phyloP scores from a whole-genome alignment of 1,140 invertebrate species.

The Alviniconcha marisindica region DNA sequence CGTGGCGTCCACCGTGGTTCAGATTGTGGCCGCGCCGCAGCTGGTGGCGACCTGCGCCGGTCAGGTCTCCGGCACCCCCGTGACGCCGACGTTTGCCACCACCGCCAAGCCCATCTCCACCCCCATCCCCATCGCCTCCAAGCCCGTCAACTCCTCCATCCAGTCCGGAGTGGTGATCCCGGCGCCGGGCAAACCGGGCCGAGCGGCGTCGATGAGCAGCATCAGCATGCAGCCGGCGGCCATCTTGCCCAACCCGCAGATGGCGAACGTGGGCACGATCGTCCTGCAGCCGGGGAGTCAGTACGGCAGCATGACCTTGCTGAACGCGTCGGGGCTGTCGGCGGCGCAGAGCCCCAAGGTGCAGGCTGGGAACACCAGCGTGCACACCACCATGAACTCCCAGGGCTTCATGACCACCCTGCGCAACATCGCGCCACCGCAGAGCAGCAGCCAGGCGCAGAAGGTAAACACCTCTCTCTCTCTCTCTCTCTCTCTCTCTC shows the following conservation, averaged over 20 bases:
- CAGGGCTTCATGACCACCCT: slow-evolving; percentile 47
- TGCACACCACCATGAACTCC: slow-evolving; percentile 27
- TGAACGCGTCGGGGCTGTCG: slow-evolving; percentile 47
- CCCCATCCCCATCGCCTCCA: slow-evolving; percentile 77
- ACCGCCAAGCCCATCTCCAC: slow-evolving; percentile 69
- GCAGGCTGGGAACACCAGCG: slow-evolving; percentile 19
- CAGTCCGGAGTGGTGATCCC: slow-evolving; percentile 38
- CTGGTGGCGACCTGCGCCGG: slow-evolving; percentile 28
- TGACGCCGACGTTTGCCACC: slow-evolving; percentile 66
- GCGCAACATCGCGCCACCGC: slow-evolving; percentile 39
- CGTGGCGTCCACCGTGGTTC: slow-evolving; percentile 48
- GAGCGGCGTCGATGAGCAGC: slow-evolving; percentile 39
- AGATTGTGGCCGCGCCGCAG: slow-evolving; percentile 47
- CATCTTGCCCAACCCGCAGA: slow-evolving; percentile 49
- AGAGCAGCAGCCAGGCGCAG: neutral
- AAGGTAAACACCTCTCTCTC: no score
- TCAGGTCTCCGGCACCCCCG: slow-evolving; percentile 27
- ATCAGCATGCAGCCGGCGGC: slow-evolving; percentile 56
- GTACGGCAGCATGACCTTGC: slow-evolving; percentile 51
- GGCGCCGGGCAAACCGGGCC: slow-evolving; percentile 30
- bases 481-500: no score
- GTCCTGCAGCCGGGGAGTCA: slow-evolving; percentile 42
- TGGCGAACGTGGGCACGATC: slow-evolving; percentile 42
- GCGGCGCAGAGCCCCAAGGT: slow-evolving; percentile 9
- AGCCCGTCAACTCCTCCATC: slow-evolving; percentile 72